phyloP scores from a whole-genome alignment of 2,888 invertebrate genomes.

The Diadegma fenestrale region DNA sequence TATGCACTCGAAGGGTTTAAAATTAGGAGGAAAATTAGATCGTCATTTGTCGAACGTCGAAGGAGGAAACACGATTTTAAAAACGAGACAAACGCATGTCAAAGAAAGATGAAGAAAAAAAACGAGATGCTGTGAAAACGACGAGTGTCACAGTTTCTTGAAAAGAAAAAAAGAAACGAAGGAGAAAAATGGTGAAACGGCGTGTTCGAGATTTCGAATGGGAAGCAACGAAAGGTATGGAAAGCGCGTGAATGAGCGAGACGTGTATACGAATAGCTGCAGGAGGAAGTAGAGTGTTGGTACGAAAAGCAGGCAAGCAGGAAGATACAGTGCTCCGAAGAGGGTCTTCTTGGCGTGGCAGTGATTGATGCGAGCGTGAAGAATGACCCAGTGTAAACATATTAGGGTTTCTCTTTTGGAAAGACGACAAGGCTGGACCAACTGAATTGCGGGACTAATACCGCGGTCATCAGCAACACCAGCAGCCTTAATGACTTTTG shows the following conservation, averaged over 20 bases:
- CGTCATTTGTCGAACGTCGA: neutral
- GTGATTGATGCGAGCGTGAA: slow-evolving; percentile 83
- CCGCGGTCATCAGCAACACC: slow-evolving; percentile 54
- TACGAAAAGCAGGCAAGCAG: slow-evolving; percentile 57
- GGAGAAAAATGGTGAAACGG: slow-evolving; percentile 29
- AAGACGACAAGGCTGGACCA: slow-evolving; percentile 57
- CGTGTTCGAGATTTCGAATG: slow-evolving; percentile 40
- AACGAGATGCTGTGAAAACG: slow-evolving; percentile 51
- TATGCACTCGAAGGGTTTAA: no score
- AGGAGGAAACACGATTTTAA: neutral
- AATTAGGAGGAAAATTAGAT: neutral
- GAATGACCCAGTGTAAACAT: slow-evolving; percentile 83
- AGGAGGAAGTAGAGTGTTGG: slow-evolving; percentile 32
- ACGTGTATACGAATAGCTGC: slow-evolving; percentile 24
- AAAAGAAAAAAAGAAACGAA: slow-evolving; percentile 14
- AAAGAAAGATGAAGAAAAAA: slow-evolving; percentile 29
- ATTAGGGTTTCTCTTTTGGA: slow-evolving; percentile 77
- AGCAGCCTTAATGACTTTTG: slow-evolving; percentile 79
- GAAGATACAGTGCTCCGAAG: slow-evolving; percentile 55
- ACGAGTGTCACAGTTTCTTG: slow-evolving; percentile 53
- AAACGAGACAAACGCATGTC: slow-evolving; percentile 53
- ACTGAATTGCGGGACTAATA: slow-evolving; percentile 57
- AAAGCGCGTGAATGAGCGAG: slow-evolving; percentile 22
- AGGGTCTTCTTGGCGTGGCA: slow-evolving; percentile 76
- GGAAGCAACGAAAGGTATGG: slow-evolving; percentile 20